Conservation (phyloP, 1,140 invertebrate species). For the Psilanteris sp. region DNA sequence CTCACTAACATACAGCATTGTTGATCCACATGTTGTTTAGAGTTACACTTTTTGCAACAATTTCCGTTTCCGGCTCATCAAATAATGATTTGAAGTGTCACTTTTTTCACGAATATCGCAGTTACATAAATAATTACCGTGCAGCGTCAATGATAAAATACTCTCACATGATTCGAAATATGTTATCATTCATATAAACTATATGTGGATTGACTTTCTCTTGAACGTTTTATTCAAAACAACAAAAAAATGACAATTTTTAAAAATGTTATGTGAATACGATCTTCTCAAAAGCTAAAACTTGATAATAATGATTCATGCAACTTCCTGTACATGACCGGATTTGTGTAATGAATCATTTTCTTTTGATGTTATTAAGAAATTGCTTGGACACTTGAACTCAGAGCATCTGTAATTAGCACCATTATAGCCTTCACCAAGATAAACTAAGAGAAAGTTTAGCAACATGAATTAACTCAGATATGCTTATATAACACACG, state of each 20-base stretch:
- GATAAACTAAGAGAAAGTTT: slow-evolving; percentile 55
- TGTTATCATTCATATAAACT: slow-evolving; percentile 14
- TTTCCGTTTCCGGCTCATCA: slow-evolving; percentile 57
- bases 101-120: too few species aligned
- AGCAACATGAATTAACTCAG: slow-evolving; percentile 45
- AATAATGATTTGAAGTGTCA: slow-evolving; percentile 26
- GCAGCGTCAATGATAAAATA: slow-evolving; percentile 23
- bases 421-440: slow-evolving; percentile 56
- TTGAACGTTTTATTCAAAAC: too few species aligned
- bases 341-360: slow-evolving; percentile 65
- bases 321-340: slow-evolving; percentile 60
- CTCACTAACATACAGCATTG: slow-evolving; percentile 50
- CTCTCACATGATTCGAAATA: slow-evolving; percentile 23
- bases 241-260: slow-evolving; percentile 24
- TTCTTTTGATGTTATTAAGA: slow-evolving; percentile 64
- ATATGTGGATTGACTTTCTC: slow-evolving; percentile 52
- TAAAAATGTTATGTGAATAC: slow-evolving; percentile 40
- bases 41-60: slow-evolving; percentile 52
- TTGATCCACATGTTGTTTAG: slow-evolving; percentile 60
- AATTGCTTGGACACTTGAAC: slow-evolving; percentile 62
- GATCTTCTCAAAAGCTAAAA: slow-evolving; percentile 9
- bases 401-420: slow-evolving; percentile 57
- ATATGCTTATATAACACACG: slow-evolving; percentile 50
- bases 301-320: slow-evolving; percentile 54
- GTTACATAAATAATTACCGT: slow-evolving; percentile 1